These are phyloP conservation scores for Rhynchonycteris naso DNA, from an alignment of 2,797 vertebrate genomes.

Conservation along the genomic window DNA sequence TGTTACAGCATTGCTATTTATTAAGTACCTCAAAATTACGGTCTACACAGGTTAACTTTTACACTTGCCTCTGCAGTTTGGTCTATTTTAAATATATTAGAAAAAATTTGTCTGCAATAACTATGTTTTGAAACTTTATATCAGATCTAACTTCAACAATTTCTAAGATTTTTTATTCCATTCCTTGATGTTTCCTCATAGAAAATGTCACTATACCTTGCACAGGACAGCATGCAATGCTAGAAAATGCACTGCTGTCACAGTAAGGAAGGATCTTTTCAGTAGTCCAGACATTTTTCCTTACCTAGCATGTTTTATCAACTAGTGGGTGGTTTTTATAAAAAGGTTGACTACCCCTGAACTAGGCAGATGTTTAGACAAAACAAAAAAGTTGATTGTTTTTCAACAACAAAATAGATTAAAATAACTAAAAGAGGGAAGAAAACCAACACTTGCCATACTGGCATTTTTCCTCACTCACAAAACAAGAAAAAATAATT, in stretches of 20 bases:
- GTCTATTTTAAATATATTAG: background rate
- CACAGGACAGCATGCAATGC: background rate
- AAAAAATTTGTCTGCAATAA: background rate
- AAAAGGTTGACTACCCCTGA: too few species aligned
- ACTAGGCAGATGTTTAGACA: background rate
- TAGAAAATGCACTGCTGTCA: background rate
- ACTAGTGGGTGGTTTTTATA: too few species aligned
- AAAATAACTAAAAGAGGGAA: background rate
- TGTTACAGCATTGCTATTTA: background rate
- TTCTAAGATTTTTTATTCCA: background rate
- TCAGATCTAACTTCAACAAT: background rate
- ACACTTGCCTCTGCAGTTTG: background rate
- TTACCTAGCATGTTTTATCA: background rate
- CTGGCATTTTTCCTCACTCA: background rate
- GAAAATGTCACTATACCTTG: background rate
- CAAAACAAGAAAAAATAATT: background rate
- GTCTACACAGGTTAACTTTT: background rate
- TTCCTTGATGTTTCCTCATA: background rate
- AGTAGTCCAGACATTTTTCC: background rate
- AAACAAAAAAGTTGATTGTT: background rate
- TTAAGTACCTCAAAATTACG: background rate
- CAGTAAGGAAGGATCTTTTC: background rate
- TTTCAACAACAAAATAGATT: background rate
- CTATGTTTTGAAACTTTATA: background rate
- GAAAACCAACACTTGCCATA: background rate